Conservation (phyloP, 1,140 invertebrate genomes). For the Chelonus insularis region DNA sequence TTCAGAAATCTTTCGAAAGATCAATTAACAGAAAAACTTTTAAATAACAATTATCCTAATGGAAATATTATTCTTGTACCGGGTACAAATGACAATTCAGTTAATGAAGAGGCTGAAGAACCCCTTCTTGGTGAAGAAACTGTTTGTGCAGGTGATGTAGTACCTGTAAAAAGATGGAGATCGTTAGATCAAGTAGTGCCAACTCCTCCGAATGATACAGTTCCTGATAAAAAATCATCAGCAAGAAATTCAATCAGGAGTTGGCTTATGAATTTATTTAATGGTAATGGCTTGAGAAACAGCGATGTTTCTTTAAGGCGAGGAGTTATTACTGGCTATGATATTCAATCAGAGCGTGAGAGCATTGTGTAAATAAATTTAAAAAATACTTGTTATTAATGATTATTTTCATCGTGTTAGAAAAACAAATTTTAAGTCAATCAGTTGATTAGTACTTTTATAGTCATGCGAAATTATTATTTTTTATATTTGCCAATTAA, state of each 20-base stretch:
- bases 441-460: too few relatives aligned
- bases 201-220: conserved; percentile 53
- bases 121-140: conserved; percentile 60
- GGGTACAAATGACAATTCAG: conserved; percentile 36
- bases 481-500: too few relatives aligned
- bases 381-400: neutral
- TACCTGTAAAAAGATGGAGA: conserved; percentile 70
- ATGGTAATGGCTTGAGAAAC: conserved; percentile 65
- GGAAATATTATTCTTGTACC: conserved; percentile 58
- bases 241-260: conserved; percentile 65
- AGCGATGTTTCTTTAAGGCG: conserved; percentile 69
- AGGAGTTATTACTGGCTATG: conserved; percentile 54
- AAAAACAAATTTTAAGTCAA: neutral
- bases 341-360: conserved; percentile 59
- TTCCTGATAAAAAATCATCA: conserved; percentile 58
- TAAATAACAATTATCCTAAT: conserved; percentile 64
- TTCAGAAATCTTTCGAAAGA: conserved; percentile 47
- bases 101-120: conserved; percentile 57
- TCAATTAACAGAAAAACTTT: conserved; percentile 54
- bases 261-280: conserved; percentile 73
- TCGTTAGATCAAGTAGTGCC: conserved; percentile 72
- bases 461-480: too few relatives aligned
- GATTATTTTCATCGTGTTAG: neutral
- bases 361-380: conserved; percentile 55
- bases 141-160: conserved; percentile 59